These are phyloP conservation scores for Mormyrus iriodes DNA, from an alignment of 2,113 vertebrate species.

Conservation along the genomic window DNA sequence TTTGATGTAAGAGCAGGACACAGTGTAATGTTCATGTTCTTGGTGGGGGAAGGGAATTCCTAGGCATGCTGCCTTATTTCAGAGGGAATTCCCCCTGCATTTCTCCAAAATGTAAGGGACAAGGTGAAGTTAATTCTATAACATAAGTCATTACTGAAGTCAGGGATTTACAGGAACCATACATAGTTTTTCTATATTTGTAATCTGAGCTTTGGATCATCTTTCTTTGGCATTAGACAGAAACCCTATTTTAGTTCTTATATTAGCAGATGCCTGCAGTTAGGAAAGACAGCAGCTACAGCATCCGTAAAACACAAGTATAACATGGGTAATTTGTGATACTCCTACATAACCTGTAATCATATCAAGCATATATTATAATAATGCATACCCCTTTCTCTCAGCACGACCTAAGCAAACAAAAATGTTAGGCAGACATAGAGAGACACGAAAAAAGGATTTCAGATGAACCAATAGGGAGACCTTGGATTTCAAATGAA, in stretches of 20 bases:
- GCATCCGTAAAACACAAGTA: neutral
- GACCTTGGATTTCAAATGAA: neutral
- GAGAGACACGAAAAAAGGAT: neutral
- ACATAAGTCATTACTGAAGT: neutral
- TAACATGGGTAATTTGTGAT: neutral
- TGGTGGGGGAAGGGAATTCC: neutral
- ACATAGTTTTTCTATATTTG: neutral
- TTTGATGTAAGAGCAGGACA: neutral
- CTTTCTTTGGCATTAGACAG: neutral
- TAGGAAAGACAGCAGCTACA: neutral
- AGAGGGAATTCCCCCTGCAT: neutral
- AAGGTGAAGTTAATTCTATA: conserved; percentile 14
- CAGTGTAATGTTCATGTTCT: neutral
- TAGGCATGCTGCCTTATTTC: neutral
- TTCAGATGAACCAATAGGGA: neutral
- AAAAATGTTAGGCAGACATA: neutral
- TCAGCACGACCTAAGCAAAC: neutral
- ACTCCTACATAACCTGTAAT: neutral
- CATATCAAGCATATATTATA: neutral
- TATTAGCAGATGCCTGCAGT: neutral
- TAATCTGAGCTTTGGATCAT: neutral
- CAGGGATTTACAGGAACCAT: neutral
- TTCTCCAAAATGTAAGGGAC: neutral
- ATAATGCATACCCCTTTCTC: neutral
- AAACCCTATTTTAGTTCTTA: neutral